Base-by-base conservation (phyloP, 2,113 vertebrate genomes). In the Takifugu bimaculatus region DNA sequence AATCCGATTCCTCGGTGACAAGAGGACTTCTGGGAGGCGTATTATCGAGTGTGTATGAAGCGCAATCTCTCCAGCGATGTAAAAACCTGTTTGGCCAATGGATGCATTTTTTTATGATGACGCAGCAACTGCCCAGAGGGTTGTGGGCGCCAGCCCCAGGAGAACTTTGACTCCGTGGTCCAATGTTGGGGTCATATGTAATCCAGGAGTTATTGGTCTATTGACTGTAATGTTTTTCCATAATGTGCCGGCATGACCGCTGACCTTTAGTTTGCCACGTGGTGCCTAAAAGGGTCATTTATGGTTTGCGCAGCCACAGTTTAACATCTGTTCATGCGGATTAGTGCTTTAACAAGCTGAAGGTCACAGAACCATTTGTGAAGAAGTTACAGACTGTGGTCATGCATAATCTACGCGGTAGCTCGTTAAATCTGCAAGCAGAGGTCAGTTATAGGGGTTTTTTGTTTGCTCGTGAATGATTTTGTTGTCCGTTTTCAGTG, bases 401-500 rank as follows among this genome's bases (percentile, higher is more conserved):
- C 35, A 39, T 11, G 4, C 13, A 15, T 14, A 13, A 4, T 44
- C 43, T 43, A 13, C 42, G 10, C 10, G 42, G 12, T 13, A 3
- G 13, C 3, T 44, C 43, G 13, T 32, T 39, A 39, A 39, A 39
- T 14, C 44, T 45, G 14, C 14, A 13, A 15, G 4, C 11, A 45
- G 4, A 7, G 20, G 6, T 57, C 28, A n/a, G 9, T 47, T 26
- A 56, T 3, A 39, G 12, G 10, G 15, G 6, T 50, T 20, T 26
- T 0, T 32, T 13, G 47, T 42, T 32, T 6, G 26, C 35, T 4
- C 58, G 13, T 26, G 5, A 11, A 44, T 3, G 13, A 7, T 47
- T n/a, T 50, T 35, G 32, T 7, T n/a, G 43, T 56, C 58, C 1
- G 1, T 47, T 26, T 13, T 4, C 64, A 96, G 96, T 99, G 96